Evolutionary conservation across 1,140 invertebrate genomes (phyloP), one percentile per base, ranked within the genome.

Genomic region (Macrobrachium nipponense): DNA sequence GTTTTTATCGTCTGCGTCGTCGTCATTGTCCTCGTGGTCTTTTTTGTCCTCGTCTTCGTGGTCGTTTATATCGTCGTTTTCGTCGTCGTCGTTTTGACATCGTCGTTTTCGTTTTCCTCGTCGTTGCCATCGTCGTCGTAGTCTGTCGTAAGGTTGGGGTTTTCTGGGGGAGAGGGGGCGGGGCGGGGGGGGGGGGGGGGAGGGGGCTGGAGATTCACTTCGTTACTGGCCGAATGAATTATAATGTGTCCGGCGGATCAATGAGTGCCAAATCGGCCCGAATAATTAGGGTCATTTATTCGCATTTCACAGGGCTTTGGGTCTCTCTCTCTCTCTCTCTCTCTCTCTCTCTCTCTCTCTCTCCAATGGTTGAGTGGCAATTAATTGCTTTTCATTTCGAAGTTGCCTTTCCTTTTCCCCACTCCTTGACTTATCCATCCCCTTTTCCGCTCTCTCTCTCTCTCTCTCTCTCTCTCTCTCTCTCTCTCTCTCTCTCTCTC

Each of bases 401-500:
- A 36, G 27, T 36, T 36, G 27, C 4, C 27, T 36, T 4, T 1
- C 27, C 4, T 36, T 36, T 2, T 36, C 27, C 27, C 27, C 27
- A 36, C 27, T 36, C 27, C 27, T 4, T 36, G 4, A 36, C 27
- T 2, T 36, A 36, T 4, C 18, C 61, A 6, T 10, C 0, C 61
- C 11, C 78, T 43, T 61, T 43, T 23, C 11, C 61, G 4, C 78
- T 43, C 78, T 43, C 61, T 43, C 61, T 66, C 61, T 66, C 78
- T 66, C 61, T 66, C 61, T 66, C 61, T 66, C 78, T 62, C 59
- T 62, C 59, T 62, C 77, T 62, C 77, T 62, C 58, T 62, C 59
- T 62, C 77, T 66, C 61, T 66, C 60, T 66, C 61, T 36, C 20
- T 66, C 60, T 66, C 78, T 80, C 64, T 68, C 79, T 68, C 61